Evolutionary conservation across 2,113 vertebrate species (phyloP), one percentile per base, ranked within the genome.

Genomic region (Balaeniceps rex): DNA sequence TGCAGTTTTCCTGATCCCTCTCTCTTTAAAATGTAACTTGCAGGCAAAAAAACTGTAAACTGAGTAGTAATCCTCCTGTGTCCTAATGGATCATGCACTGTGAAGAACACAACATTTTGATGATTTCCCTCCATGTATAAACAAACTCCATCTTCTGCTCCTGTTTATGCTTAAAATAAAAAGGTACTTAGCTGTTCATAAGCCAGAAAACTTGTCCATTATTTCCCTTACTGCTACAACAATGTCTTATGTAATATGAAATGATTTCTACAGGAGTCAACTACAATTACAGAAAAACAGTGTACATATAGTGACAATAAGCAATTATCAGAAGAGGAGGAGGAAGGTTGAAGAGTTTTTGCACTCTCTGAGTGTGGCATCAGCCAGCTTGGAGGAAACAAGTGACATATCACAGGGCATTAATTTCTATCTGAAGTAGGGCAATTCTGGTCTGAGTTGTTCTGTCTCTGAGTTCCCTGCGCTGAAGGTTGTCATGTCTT

Each of bases 91-190:
- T 69, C n/a, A 29, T 23, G 64, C 19, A 42, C 40, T 60, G n/a
- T 40, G 84, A 93, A 76, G 36, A 93, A 47, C 33, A 94, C 26
- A 81, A 64, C 5, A 49, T 26, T 84, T 88, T 90, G 17, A 90
- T 91, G 28, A 89, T 70, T 92, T 90, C 14, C 10, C 11, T 85
- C 40, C 17, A 12, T 22, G 25, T 75, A 44, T 66, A 94, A 89
- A 93, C 34, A 94, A 93, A 72, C 24, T 69, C 71, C 40, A 72
- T 64, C 58, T 83, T 88, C 47, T 47, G 22, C 58, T 93, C 72
- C 52, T 70, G 33, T 79, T 90, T 85, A 63, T 72, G 33, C 21
- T 92, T 88, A 72, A 95, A 96, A 64, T 85, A 58, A 93, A 96
- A 89, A 94, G 10, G 21, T 49, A 79, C 28, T 91, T 90, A 40